phyloP scores from a whole-genome alignment of 2,797 vertebrate genomes.

The Rallus crepitans region DNA sequence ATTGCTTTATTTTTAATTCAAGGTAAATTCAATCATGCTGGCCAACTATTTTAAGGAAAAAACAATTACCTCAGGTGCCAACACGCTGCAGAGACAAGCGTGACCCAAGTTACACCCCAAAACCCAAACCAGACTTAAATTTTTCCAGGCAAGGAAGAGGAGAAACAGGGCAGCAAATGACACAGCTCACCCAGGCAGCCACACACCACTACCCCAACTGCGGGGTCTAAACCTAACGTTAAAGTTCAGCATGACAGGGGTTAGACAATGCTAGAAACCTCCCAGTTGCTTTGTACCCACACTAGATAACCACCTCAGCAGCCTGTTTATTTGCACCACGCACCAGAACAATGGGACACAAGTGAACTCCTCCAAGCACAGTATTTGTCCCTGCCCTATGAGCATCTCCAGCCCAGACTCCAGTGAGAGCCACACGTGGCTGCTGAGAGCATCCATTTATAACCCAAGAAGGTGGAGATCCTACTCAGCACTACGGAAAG shows the following conservation, averaged over 20 bases:
- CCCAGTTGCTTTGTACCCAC: neutral
- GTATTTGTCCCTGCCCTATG: neutral
- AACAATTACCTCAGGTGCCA: neutral
- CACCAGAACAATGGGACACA: neutral
- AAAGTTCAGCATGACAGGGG: rapidly evolving
- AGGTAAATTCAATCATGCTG: neutral
- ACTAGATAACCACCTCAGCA: neutral
- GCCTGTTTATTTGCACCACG: neutral
- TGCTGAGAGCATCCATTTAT: slow-evolving; percentile 22
- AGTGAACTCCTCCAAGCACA: neutral
- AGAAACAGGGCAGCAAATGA: neutral
- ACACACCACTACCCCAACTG: rapidly evolving
- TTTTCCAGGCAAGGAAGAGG: neutral
- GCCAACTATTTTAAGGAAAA: neutral
- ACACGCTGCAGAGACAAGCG: neutral
- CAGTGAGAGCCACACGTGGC: neutral
- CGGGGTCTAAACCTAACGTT: neutral
- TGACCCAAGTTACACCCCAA: neutral
- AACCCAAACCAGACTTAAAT: neutral
- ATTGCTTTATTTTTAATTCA: neutral
- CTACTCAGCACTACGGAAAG: slow-evolving; percentile 28
- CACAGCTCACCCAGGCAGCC: neutral
- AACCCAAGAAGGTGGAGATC: neutral
- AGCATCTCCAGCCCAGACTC: neutral
- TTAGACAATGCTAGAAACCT: neutral